phyloP scores from a whole-genome alignment of 2,888 invertebrate genomes.

The Megalurothrips usitatus region DNA sequence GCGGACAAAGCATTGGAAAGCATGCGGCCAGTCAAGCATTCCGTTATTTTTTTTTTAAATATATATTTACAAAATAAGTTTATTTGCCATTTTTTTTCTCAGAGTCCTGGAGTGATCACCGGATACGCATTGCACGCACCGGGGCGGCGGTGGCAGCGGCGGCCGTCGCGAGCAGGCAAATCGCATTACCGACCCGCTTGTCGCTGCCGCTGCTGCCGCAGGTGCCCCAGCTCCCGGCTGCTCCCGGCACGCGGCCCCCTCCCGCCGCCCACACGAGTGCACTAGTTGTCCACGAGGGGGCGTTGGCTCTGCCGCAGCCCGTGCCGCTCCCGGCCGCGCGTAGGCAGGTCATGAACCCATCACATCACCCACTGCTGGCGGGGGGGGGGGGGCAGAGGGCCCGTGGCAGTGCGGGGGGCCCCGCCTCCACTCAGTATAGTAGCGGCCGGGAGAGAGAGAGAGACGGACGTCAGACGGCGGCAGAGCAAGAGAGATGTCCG shows the following conservation, averaged over 20 bases:
- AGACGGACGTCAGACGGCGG: too few species aligned
- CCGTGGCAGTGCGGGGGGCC: background rate
- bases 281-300: background rate
- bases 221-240: too few species aligned
- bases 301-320: background rate
- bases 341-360: conserved; percentile 4
- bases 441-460: too few species aligned
- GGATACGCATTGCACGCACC: too few species aligned
- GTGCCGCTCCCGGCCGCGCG: background rate
- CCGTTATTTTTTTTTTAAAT: too few species aligned
- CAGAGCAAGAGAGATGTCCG: too few species aligned
- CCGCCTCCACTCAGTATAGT: conserved; percentile 5
- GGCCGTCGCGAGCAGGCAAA: background rate
- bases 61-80: too few species aligned
- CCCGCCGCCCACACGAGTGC: background rate
- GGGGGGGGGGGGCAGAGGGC: background rate
- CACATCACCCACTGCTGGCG: background rate
- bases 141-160: too few species aligned
- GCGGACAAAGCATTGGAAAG: too few species aligned
- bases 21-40: too few species aligned
- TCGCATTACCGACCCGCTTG: background rate
- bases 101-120: too few species aligned
- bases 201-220: background rate
- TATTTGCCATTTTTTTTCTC: too few species aligned
- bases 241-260: background rate